Conservation (phyloP, 1,140 invertebrate genomes). For the Nixonia krombeini region DNA sequence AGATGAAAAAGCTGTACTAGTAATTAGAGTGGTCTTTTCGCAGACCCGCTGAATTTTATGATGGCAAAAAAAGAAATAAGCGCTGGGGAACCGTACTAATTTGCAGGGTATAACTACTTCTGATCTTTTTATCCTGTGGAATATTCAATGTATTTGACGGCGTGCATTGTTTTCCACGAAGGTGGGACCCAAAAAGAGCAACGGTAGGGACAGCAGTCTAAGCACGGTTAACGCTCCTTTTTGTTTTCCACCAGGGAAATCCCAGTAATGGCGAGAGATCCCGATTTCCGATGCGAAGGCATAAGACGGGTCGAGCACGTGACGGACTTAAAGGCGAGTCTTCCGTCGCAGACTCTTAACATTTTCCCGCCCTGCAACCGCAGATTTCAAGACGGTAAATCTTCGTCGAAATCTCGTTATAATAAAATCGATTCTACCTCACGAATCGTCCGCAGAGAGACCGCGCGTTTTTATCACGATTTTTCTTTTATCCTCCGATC, state of each 20-base stretch:
- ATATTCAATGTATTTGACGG: conserved; percentile 20
- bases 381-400: conserved; percentile 46
- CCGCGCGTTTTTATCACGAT: conserved; percentile 24
- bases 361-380: conserved; percentile 23
- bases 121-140: conserved; percentile 13
- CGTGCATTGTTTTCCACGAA: conserved; percentile 12
- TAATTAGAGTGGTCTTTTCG: conserved; percentile 10
- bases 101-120: neutral
- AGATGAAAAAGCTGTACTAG: conserved; percentile 4
- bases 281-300: conserved; percentile 46
- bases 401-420: conserved; percentile 49
- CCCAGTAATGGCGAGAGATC: conserved; percentile 43
- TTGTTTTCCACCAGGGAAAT: conserved; percentile 49
- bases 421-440: conserved; percentile 38
- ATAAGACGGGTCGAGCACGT: conserved; percentile 47
- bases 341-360: conserved; percentile 27
- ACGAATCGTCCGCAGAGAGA: conserved; percentile 21
- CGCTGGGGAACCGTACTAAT: too few species aligned
- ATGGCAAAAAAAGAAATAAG: neutral
- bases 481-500: conserved; percentile 29
- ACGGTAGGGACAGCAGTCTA: conserved; percentile 22
- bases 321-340: conserved; percentile 46
- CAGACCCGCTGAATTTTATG: neutral
- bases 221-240: conserved; percentile 41
- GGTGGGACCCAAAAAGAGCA: conserved; percentile 1